Evolutionary conservation across 1,140 invertebrate species (phyloP), one percentile per base, ranked within the genome.

Genomic region (Philotrypesis tridentata): DNA sequence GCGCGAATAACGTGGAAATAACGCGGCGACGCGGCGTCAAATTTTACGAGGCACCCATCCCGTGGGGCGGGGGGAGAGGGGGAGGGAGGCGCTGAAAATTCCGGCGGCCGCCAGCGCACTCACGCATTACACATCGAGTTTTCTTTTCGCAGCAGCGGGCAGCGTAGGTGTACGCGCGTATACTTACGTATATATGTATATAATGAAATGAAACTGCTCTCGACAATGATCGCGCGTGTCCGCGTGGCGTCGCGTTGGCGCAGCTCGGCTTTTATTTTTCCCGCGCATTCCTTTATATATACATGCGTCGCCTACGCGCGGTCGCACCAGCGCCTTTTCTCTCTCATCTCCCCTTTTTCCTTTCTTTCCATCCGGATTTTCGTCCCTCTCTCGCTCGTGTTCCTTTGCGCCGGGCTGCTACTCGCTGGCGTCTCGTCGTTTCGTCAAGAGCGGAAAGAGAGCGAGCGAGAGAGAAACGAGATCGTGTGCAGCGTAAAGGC

Each of bases 101-200:
- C 72, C 14, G 8, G 40, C 71, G n/a, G 17, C n/a, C n/a, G n/a
- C n/a, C n/a, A 29, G 17, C 43, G 43, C n/a, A n/a, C n/a, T n/a
- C n/a, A n/a, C n/a, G 25, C 55, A 74, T 74, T 60, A 61, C 61
- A 75, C 63, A 63, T 75, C n/a, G 14, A 75, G 60, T 75, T 75
- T 75, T 23, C 48, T 48, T 75, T 75, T 75, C 37, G 55, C 3
- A 37, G 9, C 3, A 75, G 55, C 31, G 55, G 61, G 21, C 60
- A 74, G 72, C 29, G 12, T 27, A 11, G 1, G 21, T 25, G 23
- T 63, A 63, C 14, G 12, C 2, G 43, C 14, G 17, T 5, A 48
- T 11, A 14, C 40, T 3, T 11, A 9, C 8, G 37, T 9, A 9
- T 9, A 25, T 23, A 37, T 43, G n/a, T n/a, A n/a, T n/a, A n/a